phyloP scores from a whole-genome alignment of 1,140 invertebrate genomes.

The Yoshiicerus persimilis region DNA sequence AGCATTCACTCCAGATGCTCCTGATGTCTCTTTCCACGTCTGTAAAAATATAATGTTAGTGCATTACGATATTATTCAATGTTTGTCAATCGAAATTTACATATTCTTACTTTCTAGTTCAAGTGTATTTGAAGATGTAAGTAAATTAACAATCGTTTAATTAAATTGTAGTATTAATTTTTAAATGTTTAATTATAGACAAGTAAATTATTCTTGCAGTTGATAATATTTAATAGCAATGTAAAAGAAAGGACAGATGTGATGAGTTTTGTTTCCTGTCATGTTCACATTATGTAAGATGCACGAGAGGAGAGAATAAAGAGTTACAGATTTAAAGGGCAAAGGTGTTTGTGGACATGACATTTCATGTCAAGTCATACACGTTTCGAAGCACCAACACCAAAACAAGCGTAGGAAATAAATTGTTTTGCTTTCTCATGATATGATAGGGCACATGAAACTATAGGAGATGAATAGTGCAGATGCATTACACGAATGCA shows the following conservation, averaged over 20 bases:
- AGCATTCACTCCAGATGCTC: background rate
- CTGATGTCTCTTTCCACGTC: background rate
- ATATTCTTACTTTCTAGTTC: no score
- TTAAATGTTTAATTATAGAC: background rate
- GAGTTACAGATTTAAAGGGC: background rate
- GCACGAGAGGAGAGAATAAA: background rate
- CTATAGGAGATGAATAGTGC: background rate
- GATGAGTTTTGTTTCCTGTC: background rate
- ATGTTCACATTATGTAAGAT: background rate
- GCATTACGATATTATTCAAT: background rate
- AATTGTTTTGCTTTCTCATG: background rate
- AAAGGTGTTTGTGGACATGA: slow-evolving; percentile 13
- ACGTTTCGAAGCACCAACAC: background rate
- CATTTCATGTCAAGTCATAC: background rate
- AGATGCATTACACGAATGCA: background rate
- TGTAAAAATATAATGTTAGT: background rate
- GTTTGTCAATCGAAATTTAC: background rate
- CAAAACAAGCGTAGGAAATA: background rate
- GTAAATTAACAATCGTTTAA: no score
- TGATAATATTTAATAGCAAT: no score
- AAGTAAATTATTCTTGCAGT: no score
- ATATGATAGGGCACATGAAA: background rate
- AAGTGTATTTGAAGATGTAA: no score
- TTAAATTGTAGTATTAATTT: background rate
- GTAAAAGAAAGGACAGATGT: background rate